Evolutionary conservation across 92 coral and sea anemone genomes (phyloP).

Genomic region (Palythoa caribaeorum): DNA sequence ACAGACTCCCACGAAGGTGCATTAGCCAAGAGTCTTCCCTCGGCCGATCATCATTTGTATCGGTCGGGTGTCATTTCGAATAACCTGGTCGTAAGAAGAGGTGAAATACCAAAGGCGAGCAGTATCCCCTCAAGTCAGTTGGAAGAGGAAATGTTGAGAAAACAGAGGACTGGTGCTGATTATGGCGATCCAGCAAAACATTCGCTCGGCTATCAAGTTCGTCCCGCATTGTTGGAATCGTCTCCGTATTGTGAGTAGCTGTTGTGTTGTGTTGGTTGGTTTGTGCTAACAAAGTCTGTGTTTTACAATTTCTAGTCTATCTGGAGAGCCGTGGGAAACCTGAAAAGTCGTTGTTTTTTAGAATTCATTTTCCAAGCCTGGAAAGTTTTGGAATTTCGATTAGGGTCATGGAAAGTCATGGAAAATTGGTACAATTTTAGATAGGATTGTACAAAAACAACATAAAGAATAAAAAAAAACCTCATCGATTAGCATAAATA

Average conservation of each 20-base stretch:
- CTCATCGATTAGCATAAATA: too few species aligned
- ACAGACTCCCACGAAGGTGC: neutral
- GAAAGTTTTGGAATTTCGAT: too few species aligned
- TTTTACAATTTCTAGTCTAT: too few species aligned
- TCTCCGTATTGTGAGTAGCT: neutral
- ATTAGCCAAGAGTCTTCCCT: neutral
- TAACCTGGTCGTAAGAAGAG: constrained; percentile 3
- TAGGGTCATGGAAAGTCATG: too few species aligned
- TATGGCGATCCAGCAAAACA: constrained; percentile 15
- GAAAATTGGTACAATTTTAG: too few species aligned
- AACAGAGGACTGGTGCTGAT: constrained; percentile 38
- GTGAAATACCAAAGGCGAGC: neutral
- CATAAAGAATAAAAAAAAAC: too few species aligned
- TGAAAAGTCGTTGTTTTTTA: too few species aligned
- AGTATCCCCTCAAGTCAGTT: neutral
- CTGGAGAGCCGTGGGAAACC: too few species aligned
- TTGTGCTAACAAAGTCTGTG: too few species aligned
- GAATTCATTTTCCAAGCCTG: too few species aligned
- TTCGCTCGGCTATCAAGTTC: constrained; percentile 15
- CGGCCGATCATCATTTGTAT: neutral
- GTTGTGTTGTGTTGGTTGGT: too few species aligned
- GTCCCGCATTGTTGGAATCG: neutral
- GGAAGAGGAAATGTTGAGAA: constrained; percentile 32
- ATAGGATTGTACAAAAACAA: too few species aligned
- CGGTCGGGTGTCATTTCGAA: constrained; percentile 2